Evolutionary conservation across 2,888 invertebrate species (phyloP), one percentile per base, ranked within the genome.

Genomic region (Xestia c-nigrum): DNA sequence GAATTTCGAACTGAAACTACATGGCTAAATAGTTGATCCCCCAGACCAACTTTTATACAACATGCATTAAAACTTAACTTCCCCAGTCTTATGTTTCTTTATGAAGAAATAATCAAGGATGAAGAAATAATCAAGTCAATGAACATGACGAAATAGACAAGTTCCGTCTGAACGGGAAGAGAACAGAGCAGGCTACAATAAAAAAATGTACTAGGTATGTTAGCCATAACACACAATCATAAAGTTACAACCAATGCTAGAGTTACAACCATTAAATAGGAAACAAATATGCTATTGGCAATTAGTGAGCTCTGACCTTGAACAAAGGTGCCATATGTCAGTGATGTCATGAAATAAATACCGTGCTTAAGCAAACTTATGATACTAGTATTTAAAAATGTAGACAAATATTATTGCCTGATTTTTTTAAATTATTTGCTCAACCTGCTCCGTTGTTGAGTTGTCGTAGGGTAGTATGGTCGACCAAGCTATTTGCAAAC

Each of bases 301-400:
- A 80, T 80, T 85, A 77, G 69, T 67, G 0, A 21, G 31, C 0
- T 0, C 47, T 68, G 80, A 61, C 85, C 85, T 84, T 85, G 80
- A 21, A 47, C 12, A 12, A 57, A 78, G 69, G 75, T 80, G 77
- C 77, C 77, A 80, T 64, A 69, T 77, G 65, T 75, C 55, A n/a
- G 24, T 83, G 80, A 85, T 80, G 84, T 85, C 84, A 85, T 80
- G 71, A 61, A 69, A 74, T 71, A 69, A 74, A 76, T 68, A 80
- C 73, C 43, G 9, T n/a, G n/a, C 64, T 63, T 78, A 64, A 24
- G 19, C 73, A 59, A n/a, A 47, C 46, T 50, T 7, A 5, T 68
- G 63, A 61, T 75, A 74, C 16, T 59, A 9, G 31, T 78, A 59
- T 71, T 75, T 72, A 10, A 67, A 66, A 72, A 24, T 2, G 4